Base-by-base conservation (phyloP, 2,113 vertebrate genomes). In the Acrocephalus kingi region DNA sequence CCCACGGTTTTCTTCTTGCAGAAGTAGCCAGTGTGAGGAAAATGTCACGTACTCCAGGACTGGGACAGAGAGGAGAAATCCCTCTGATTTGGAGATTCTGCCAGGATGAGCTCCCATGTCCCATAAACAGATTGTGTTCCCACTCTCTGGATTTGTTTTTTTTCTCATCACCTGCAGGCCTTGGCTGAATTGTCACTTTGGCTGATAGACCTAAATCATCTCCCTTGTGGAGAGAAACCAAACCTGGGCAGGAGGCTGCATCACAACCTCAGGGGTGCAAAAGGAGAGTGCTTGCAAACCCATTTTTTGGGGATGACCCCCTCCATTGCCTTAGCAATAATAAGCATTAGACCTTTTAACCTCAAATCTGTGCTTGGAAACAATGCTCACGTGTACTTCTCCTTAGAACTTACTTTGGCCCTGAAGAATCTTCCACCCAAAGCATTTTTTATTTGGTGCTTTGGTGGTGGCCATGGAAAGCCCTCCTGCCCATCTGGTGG, bases 1-100 rank as follows among this genome's bases (percentile, higher is more conserved):
- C 90, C 76, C 79, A 92, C 33, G 18, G 39, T 67, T 93, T 97
- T 91, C 78, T 87, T 1, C 2, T 80, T 87, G 72, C 25, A 86
- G 88, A 64, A 88, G 88, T 55, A 91, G 59, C 51, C 71, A 79
- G 46, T 3, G 78, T 93, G 90, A 94, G 75, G 82, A 76, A 96
- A 96, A 87, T 71, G 78, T 63, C 90, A 96, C 31, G n/a, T 95
- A 75, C 52, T 96, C 56, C 68, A 74, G 54, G 23, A 51, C 64
- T 72, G 16, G 68, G 92, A 86, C 76, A 75, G 76, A 92, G 35
- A 93, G 74, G 48, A 94, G 85, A 93, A 95, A 94, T 80, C 14
- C 68, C 61, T 94, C 37, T 67, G 61, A 45, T 77, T 49, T 27
- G 45, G 58, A 78, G 35, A 51, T 55, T 43, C 37, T 71, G 54